Evolutionary conservation across 2,888 invertebrate species (phyloP), one percentile per base, ranked within the genome.

Genomic region (Tolmerus cingulatus): DNA sequence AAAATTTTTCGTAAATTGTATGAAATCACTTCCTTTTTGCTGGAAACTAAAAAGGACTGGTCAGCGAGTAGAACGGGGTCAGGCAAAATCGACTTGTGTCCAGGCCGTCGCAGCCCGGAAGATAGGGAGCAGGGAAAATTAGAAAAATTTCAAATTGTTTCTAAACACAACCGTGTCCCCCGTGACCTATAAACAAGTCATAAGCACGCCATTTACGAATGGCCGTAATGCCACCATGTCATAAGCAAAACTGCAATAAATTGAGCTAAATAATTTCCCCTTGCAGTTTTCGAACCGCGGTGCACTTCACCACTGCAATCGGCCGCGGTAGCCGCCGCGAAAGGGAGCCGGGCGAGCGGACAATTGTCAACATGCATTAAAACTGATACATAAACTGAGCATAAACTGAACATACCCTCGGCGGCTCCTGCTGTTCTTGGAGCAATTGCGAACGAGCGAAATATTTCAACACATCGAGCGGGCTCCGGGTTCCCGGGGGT

Each of bases 361-460:
- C 74, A 84, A 84, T 84, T 84, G 84, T 84, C 84, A 84, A 84
- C 84, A 84, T 84, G 84, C 84, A 84, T 84, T 84, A 66, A 84
- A 84, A 84, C 66, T 74, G 66, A 66, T 84, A 74, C 57, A 84
- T 40, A 34, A 40, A 34, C 66, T 37, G 66, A 84, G 43, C 57
- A 84, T 40, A 34, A 40, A 34, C 66, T 37, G 66, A 84, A 84
- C 57, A 84, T 84, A 40, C 84, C 57, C 84, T 66, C 66, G 74
- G 23, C 57, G 19, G 19, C 84, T 84, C 84, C 84, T 84, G 84
- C 84, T 84, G 84, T 84, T 84, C 84, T 37, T 84, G 40, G 66
- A 9, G 84, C 84, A 84, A 74, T 84, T 84, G 84, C 57, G 14
- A 84, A 74, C 84, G 66, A 84, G 57, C 74, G 74, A 74, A 84